phyloP scores from a whole-genome alignment of 2,113 vertebrate genomes.

The Aythya baeri region DNA sequence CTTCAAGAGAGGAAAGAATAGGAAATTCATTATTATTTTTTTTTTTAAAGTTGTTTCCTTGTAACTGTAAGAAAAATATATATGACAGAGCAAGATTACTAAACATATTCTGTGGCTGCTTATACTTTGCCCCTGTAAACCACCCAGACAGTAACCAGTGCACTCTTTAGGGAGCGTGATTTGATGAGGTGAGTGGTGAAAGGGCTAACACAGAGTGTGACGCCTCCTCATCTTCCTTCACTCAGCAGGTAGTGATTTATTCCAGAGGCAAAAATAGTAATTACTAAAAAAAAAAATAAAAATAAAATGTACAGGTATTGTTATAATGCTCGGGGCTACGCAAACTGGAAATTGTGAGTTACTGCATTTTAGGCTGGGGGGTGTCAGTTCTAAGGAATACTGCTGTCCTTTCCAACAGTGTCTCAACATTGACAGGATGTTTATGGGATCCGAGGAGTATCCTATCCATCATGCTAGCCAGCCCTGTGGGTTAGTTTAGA shows the following conservation, averaged over 20 bases:
- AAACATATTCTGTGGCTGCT: not conserved
- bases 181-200: not conserved
- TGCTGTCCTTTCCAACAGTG: not conserved
- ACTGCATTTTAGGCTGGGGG: not conserved
- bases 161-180: not conserved
- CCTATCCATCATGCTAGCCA: conserved; percentile 9
- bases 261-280: not conserved
- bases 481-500: conserved; percentile 46
- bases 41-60: not conserved
- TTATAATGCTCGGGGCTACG: not conserved
- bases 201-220: not conserved
- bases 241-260: not conserved
- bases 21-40: not conserved
- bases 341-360: not conserved
- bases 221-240: not conserved
- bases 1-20: not conserved
- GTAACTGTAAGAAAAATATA: not conserved
- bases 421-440: conserved; percentile 58
- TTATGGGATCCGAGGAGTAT: conserved; percentile 36
- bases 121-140: not conserved
- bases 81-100: not conserved
- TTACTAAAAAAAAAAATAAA: not conserved
- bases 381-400: not conserved
- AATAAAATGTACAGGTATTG: not conserved
- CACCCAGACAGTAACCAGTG: not conserved